Conservation (phyloP, 2,113 vertebrate species). For the Nothoprocta pentlandii region DNA sequence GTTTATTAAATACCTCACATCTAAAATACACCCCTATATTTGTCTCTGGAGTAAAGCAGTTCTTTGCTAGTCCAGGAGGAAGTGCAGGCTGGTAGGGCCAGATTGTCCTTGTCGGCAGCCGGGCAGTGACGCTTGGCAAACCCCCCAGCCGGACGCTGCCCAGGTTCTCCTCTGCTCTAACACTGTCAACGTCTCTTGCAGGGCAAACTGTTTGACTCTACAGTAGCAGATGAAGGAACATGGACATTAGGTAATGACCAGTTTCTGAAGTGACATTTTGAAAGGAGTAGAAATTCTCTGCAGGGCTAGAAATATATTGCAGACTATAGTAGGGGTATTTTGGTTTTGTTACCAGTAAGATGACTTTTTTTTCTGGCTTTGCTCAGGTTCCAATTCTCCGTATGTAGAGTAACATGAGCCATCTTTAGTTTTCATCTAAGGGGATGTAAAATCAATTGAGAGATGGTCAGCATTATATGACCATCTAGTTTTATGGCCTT, state of each 20-base stretch:
- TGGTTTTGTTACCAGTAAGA: background rate
- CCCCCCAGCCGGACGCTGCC: background rate
- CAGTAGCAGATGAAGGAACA: constrained; percentile 91
- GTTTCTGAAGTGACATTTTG: background rate
- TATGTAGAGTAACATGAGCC: background rate
- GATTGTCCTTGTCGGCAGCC: background rate
- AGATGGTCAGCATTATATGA: background rate
- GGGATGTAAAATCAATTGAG: background rate
- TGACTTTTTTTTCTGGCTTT: background rate
- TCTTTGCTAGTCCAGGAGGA: background rate
- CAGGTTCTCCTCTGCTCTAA: background rate
- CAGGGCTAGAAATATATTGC: background rate
- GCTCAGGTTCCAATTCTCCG: background rate
- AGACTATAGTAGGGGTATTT: background rate
- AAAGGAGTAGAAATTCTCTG: background rate
- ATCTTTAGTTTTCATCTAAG: accelerated
- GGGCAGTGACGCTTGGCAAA: background rate
- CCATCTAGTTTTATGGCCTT: background rate
- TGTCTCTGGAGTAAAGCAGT: accelerated
- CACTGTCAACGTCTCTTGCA: constrained; percentile 70
- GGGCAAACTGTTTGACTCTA: constrained; percentile 92
- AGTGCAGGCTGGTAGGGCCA: accelerated
- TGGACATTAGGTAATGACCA: constrained; percentile 92
- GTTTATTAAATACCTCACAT: background rate
- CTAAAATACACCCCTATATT: background rate